Evolutionary conservation across 2,113 vertebrate genomes (phyloP), one percentile per base, ranked within the genome.

Genomic region (Takifugu flavidus): DNA sequence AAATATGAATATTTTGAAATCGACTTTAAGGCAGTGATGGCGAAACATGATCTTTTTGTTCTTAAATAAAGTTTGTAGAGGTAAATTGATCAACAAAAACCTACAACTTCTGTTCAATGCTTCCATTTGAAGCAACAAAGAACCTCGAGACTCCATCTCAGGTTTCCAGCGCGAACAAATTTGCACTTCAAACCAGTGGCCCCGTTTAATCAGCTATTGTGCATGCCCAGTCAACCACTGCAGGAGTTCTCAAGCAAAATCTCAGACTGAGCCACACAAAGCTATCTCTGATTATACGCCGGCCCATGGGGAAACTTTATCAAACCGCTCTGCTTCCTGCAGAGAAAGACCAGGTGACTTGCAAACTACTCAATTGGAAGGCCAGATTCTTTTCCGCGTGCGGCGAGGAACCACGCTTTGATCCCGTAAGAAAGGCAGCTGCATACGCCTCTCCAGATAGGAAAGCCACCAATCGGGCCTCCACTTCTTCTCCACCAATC

Each of bases 171-270:
- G 59, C 65, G 84, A 90, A 90, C 87, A 91, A 79, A 94, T 94
- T 92, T 94, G 89, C 89, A 95, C 91, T 94, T 92, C 91, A 92
- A 86, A 94, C 91, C 87, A 82, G 82, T 83, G 75, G 90, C 75
- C 77, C 70, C 79, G 79, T 82, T 88, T 95, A 93, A 93, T 91
- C 87, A 92, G 84, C 81, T 85, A 89, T 91, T 92, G 88, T 93
- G 90, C 77, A 75, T 15, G 59, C 82, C 89, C 87, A 80, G 62
- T 91, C 91, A 90, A 86, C 88, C 92, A 83, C 87, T 87, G 85
- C 65, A 70, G 75, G 85, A 75, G 83, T 88, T 91, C 83, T 47
- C 85, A 44, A 81, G 79, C 86, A 75, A 87, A 75, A 80, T 85
- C 85, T 89, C 86, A 77, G 84, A 84, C 76, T 83, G 73, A 72